Evolutionary conservation across 2,113 vertebrate genomes (phyloP), one percentile per base, ranked within the genome.

Genomic region (Erythrocercus mccallii): DNA sequence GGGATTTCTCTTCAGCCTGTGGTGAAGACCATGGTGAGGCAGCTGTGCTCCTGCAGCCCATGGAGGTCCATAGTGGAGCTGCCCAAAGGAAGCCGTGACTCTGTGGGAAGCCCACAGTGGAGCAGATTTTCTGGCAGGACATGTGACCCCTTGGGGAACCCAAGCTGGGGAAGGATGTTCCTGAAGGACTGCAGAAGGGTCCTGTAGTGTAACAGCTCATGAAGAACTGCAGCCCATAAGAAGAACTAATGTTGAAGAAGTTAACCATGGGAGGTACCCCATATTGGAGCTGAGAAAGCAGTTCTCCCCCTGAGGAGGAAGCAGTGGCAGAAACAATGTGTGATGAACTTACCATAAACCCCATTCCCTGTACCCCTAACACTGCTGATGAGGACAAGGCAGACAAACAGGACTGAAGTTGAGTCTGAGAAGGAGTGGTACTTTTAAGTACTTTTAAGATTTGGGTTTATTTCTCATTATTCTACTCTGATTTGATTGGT

Each of bases 281-380:
- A 23, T 5, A 4, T 3, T 23, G 53, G 64, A n/a, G 33, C 47
- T 38, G 19, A 35, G 27, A 60, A 60, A 38, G 37, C 5, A 31
- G 22, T 45, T 78, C 6, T 78, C 4, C 15, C 15, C 15, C 5
- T 69, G 38, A 61, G 54, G 15, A 69, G 12, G 33, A 53, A 78
- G 38, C 54, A 15, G 12, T 13, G 33, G 6, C 22, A 61, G 19
- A 78, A 53, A 38, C 1, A 28, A 12, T 0, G 0, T 45, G 8
- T 8, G 12, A 69, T 20, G 28, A 58, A 42, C 14, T 60, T 17
- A 45, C 28, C 47, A 37, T 53, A 33, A 60, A 62, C 19, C 6
- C 19, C 6, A 16, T 28, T 45, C 23, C 28, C 23, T 16, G 23
- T 45, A n/a, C 8, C 45, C 19, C 37, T 37, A 16, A 19, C 9